phyloP scores from a whole-genome alignment of 2,888 invertebrate genomes.

The Ganaspis brasiliensis region DNA sequence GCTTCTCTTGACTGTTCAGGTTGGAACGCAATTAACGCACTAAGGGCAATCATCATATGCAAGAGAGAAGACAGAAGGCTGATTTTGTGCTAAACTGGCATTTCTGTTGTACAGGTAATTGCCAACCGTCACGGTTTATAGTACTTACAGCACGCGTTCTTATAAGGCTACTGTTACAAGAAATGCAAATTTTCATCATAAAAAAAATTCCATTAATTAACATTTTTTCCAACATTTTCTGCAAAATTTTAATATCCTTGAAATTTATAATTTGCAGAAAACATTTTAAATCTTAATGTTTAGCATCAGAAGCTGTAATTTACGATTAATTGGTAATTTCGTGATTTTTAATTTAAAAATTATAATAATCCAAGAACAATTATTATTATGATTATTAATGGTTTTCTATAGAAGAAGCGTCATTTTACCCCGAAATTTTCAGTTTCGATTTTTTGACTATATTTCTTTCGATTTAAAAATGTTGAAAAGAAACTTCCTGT shows the following conservation, averaged over 20 bases:
- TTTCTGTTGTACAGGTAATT: constrained; percentile 69
- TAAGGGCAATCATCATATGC: constrained; percentile 32
- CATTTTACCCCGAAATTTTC: too few relatives aligned
- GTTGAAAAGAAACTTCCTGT: too few relatives aligned
- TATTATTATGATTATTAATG: too few relatives aligned
- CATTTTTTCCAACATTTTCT: background rate
- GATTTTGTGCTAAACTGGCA: constrained; percentile 63
- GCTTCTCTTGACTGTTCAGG: background rate
- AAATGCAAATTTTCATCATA: background rate
- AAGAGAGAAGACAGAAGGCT: constrained; percentile 27
- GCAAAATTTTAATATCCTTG: background rate
- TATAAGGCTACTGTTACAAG: constrained; percentile 5
- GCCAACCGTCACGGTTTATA: constrained; percentile 41
- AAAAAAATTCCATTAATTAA: constrained; percentile 1
- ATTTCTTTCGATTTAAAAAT: too few relatives aligned
- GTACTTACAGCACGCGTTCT: background rate
- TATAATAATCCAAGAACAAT: too few relatives aligned
- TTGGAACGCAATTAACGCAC: constrained; percentile 29
- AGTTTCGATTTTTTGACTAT: too few relatives aligned
- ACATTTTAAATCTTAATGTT: too few relatives aligned
- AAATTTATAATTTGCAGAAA: too few relatives aligned
- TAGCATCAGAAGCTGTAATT: too few relatives aligned
- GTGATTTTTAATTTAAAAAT: too few relatives aligned
- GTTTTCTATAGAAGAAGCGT: too few relatives aligned
- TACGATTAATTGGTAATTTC: too few relatives aligned